Evolutionary conservation across 2,797 vertebrate species (phyloP).

Genomic region (Dromococcyx pavoninus): DNA sequence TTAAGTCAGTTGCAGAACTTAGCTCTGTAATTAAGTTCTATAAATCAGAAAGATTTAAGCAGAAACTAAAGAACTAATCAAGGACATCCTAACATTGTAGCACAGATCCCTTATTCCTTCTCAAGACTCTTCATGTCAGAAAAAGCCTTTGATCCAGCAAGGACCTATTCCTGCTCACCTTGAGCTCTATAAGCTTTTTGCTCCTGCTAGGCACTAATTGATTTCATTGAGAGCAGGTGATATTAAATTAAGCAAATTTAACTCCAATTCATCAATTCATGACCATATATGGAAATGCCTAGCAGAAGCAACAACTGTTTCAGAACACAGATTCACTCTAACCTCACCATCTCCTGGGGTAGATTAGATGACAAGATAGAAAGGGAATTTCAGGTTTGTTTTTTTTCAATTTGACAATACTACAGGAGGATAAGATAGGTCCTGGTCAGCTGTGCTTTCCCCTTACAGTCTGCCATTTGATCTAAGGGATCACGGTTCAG

Average conservation of each 20-base stretch:
- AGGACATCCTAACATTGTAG: fast-evolving
- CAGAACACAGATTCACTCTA: neutral
- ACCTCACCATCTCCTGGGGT: neutral
- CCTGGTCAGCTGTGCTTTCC: neutral
- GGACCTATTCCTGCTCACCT: fast-evolving
- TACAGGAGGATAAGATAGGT: neutral
- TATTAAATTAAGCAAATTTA: slow-evolving; percentile 4
- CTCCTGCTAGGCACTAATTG: neutral
- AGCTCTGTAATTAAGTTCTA: neutral
- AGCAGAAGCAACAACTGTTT: neutral
- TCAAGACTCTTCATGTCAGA: fast-evolving
- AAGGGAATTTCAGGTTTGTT: neutral
- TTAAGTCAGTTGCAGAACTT: neutral
- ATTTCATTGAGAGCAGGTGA: neutral
- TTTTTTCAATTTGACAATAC: neutral
- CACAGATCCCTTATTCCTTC: neutral
- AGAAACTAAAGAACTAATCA: neutral
- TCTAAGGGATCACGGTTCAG: neutral
- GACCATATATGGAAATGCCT: neutral
- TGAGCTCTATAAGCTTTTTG: neutral
- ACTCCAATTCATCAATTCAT: neutral
- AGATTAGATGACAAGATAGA: neutral
- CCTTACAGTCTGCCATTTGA: neutral
- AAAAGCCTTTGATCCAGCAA: neutral
- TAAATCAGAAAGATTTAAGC: neutral